Evolutionary conservation across 2,113 vertebrate species (phyloP), one percentile per base, ranked within the genome.

Genomic region (Mormoops blainvillei): DNA sequence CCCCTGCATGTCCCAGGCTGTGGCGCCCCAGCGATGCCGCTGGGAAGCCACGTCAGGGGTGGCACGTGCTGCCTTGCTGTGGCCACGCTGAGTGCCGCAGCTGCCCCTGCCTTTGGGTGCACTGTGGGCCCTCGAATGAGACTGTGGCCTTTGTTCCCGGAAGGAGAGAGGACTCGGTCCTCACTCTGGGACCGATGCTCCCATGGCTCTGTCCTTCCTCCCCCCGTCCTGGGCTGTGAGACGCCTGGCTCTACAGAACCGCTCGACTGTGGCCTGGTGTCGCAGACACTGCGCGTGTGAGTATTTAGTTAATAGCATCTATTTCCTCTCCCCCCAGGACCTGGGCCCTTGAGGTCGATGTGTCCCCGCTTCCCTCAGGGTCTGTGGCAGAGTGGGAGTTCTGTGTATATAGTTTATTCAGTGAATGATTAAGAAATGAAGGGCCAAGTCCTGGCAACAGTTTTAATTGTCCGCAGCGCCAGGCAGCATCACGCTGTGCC

Each of bases 51-150:
- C 20, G 43, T 80, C 5, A 7, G 9, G 4, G 31, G 50, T 5
- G 3, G 15, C 4, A 0, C 4, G 6, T 15, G 19, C 73, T 48
- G 14, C 15, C 1, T 5, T 2, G 80, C 20, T 8, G 0, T 33
- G 54, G 18, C 70, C 63, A 6, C 26, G 10, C 41, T 45, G 24
- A 4, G 22, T 7, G 15, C 3, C 1, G 36, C 1, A 7, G 5
- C 24, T 19, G 36, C 15, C 52, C 0, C 13, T 22, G 28, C 63
- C 18, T 65, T 65, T 19, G 5, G 16, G 33, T 31, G 41, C 28
- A 0, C 50, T 2, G 4, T 73, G 76, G 73, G 24, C 14, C 4
- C 36, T n/a, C 14, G 7, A 10, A 1, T 5, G 10, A 15, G 19
- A 6, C 24, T 85, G 48, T 78, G 48, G 38, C n/a, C 31, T 86